phyloP scores from a whole-genome alignment of 1,140 invertebrate species.

The Drosophila ironensis region DNA sequence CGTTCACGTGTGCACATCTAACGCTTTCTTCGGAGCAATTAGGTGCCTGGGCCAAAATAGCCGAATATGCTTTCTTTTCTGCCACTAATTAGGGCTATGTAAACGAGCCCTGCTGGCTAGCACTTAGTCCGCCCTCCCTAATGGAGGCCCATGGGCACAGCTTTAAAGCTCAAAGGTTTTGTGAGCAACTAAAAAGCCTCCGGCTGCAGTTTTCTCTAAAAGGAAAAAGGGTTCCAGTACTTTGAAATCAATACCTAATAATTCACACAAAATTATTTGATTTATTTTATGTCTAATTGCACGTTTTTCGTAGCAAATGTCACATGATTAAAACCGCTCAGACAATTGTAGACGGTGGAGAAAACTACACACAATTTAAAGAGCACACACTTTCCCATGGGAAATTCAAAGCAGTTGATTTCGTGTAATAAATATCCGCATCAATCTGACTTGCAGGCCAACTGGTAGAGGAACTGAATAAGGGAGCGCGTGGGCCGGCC shows the following conservation, averaged over 20 bases:
- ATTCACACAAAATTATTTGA: no score
- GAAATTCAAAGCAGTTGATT: no score
- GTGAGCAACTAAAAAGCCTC: no score
- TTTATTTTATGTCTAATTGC: no score
- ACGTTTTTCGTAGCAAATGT: no score
- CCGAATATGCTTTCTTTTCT: constrained; percentile 28
- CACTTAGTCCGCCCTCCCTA: constrained; percentile 23
- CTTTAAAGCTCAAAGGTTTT: neutral
- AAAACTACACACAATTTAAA: no score
- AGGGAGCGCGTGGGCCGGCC: constrained; percentile 86
- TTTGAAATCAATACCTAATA: no score
- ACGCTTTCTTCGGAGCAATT: constrained; percentile 34
- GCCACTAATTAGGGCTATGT: constrained; percentile 33
- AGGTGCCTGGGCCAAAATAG: constrained; percentile 17
- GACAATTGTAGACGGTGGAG: no score
- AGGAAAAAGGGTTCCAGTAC: no score
- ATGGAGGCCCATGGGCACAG: constrained; percentile 16
- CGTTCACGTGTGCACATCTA: constrained; percentile 9
- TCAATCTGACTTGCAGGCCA: constrained; percentile 78
- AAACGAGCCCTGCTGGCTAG: constrained; percentile 26
- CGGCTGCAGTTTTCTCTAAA: neutral
- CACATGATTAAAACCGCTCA: no score
- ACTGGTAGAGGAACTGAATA: constrained; percentile 84
- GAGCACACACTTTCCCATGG: no score
- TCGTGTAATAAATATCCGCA: no score